These are phyloP conservation scores for Epinephelus cyanopodus DNA, from an alignment of 2,113 vertebrate genomes.

Conservation along the genomic window DNA sequence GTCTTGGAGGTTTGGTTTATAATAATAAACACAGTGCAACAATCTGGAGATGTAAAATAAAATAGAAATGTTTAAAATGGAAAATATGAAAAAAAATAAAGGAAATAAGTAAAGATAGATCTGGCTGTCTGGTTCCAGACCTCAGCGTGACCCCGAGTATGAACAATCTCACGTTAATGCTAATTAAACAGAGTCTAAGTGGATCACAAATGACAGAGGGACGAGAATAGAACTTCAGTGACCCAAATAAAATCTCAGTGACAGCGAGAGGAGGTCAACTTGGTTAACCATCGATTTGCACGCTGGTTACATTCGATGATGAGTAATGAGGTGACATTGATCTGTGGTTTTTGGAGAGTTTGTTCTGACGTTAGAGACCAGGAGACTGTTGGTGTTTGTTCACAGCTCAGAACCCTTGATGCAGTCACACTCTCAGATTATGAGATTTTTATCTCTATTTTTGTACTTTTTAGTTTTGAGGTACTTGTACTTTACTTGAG, in stretches of 20 bases:
- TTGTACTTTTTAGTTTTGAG: too few species aligned
- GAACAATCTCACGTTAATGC: not conserved
- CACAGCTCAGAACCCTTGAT: not conserved
- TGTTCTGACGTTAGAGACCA: not conserved
- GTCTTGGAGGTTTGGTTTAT: too few species aligned
- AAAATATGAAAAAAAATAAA: too few species aligned
- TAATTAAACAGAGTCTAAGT: constrained; percentile 32
- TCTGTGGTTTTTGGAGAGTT: not conserved
- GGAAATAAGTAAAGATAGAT: too few species aligned
- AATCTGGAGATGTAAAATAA: too few species aligned
- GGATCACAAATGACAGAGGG: constrained; percentile 16
- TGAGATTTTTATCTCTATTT: too few species aligned
- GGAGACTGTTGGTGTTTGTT: not conserved
- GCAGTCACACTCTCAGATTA: too few species aligned
- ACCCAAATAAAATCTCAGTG: constrained; percentile 45
- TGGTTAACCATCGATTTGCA: constrained; percentile 23
- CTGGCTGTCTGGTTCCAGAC: not conserved
- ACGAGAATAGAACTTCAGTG: constrained; percentile 49
- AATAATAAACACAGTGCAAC: too few species aligned
- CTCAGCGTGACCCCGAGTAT: not conserved
- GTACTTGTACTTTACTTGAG: too few species aligned
- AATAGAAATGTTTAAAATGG: too few species aligned
- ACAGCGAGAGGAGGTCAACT: not conserved
- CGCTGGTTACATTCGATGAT: constrained; percentile 1
- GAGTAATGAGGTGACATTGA: constrained; percentile 41